A percentile compares a stretch with the other conserved stretches of the same genome.
phyloP scores from a whole-genome alignment of 2,797 vertebrate species.

The Tapirus indicus region DNA sequence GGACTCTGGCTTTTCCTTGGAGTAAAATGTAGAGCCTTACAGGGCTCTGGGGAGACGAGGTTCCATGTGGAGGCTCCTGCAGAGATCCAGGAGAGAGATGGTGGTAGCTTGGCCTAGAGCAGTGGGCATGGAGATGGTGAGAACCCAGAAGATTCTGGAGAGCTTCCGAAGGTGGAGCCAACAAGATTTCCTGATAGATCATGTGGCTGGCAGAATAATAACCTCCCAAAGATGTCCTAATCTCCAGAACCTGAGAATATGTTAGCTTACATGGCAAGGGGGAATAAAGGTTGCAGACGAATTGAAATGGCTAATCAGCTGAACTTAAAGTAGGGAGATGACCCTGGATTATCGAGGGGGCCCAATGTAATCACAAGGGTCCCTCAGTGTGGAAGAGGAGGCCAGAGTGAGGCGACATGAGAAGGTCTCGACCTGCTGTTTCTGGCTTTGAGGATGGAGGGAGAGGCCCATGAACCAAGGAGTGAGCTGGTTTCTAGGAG shows the following conservation, averaged over 20 bases:
- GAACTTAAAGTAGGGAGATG: background rate
- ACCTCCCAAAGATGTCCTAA: background rate
- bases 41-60: background rate
- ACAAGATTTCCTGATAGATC: background rate
- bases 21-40: background rate
- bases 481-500: rapidly evolving
- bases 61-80: background rate
- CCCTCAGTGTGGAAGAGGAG: too few relatives aligned
- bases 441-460: too few relatives aligned
- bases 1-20: background rate
- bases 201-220: background rate
- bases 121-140: background rate
- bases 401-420: too few relatives aligned
- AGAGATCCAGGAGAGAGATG: background rate
- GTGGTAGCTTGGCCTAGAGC: background rate
- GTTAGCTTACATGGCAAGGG: background rate
- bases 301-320: background rate
- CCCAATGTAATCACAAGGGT: too few relatives aligned
- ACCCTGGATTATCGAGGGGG: background rate
- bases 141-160: background rate
- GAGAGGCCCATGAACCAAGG: background rate
- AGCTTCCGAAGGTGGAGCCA: too few relatives aligned
- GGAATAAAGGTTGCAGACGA: too few relatives aligned
- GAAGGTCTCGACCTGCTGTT: background rate
- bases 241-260: background rate